phyloP scores from a whole-genome alignment of 92 coral and sea anemone genomes.

The Zoanthus gigantus region DNA sequence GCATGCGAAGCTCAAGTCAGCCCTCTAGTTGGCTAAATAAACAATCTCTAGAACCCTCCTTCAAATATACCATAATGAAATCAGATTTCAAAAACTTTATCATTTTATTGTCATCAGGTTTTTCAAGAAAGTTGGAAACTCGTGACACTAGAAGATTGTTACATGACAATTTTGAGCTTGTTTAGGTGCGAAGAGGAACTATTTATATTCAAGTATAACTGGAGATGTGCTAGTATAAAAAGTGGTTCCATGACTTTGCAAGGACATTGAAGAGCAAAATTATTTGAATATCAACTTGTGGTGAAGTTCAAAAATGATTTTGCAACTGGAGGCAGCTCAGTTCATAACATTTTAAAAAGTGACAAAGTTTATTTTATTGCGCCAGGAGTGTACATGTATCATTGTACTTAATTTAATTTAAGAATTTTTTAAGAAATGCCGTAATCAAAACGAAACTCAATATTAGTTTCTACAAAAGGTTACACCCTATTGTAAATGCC shows the following conservation, averaged over 20 bases:
- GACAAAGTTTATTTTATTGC: slow-evolving; percentile 29
- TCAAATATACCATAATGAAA: neutral
- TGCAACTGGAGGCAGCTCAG: neutral
- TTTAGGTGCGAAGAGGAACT: neutral
- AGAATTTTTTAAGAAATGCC: slow-evolving; percentile 17
- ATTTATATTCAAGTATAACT: slow-evolving; percentile 2
- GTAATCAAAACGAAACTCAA: slow-evolving; percentile 10
- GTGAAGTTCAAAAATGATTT: neutral
- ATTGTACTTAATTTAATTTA: slow-evolving; percentile 37
- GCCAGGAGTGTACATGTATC: slow-evolving; percentile 25
- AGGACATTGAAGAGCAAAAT: neutral
- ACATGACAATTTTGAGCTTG: slow-evolving; percentile 32
- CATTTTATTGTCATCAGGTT: slow-evolving; percentile 42
- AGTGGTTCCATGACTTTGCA: neutral
- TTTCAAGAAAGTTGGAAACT: slow-evolving; percentile 61
- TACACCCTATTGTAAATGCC: slow-evolving; percentile 36
- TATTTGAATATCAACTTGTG: neutral
- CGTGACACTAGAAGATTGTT: slow-evolving; percentile 56
- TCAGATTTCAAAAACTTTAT: neutral
- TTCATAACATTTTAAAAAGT: neutral
- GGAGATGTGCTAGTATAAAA: neutral
- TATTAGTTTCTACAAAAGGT: slow-evolving; percentile 20
- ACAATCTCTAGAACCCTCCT: neutral
- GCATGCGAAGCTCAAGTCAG: neutral
- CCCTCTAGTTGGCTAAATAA: neutral